phyloP scores from a whole-genome alignment of 2,113 vertebrate species.

The Diadophis punctatus region DNA sequence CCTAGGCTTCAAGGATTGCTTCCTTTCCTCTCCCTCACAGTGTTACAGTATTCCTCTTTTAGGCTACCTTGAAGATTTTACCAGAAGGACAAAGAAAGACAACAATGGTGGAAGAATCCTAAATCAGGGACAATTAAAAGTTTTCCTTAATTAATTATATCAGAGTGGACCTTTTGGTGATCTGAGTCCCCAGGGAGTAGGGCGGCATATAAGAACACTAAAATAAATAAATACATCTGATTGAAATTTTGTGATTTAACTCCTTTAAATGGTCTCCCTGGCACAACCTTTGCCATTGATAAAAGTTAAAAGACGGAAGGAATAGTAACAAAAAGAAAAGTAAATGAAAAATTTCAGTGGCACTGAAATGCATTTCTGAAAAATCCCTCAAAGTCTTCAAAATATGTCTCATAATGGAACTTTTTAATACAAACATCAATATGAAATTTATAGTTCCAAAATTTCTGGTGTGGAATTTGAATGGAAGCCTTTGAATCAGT shows the following conservation, averaged over 20 bases:
- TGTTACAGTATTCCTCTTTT: background rate
- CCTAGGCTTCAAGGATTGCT: conserved; percentile 19
- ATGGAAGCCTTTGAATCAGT: background rate
- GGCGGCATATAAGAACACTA: no score
- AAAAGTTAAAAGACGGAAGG: background rate
- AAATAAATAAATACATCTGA: no score
- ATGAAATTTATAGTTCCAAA: background rate
- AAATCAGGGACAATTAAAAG: background rate
- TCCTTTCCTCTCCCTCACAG: conserved; percentile 15
- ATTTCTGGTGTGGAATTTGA: background rate
- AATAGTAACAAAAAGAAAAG: background rate
- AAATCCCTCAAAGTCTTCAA: background rate
- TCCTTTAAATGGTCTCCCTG: background rate
- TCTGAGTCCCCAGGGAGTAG: no score
- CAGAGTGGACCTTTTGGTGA: background rate
- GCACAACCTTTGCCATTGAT: background rate
- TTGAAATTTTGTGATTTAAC: background rate
- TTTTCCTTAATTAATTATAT: background rate
- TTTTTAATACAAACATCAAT: background rate
- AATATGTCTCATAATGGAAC: background rate
- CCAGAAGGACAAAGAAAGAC: background rate
- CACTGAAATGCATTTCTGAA: background rate
- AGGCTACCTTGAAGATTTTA: conserved; percentile 16
- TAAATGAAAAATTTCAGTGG: background rate
- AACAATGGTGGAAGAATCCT: accelerated